Evolutionary conservation across 2,113 vertebrate species (phyloP).

Genomic region (Indicator indicator): DNA sequence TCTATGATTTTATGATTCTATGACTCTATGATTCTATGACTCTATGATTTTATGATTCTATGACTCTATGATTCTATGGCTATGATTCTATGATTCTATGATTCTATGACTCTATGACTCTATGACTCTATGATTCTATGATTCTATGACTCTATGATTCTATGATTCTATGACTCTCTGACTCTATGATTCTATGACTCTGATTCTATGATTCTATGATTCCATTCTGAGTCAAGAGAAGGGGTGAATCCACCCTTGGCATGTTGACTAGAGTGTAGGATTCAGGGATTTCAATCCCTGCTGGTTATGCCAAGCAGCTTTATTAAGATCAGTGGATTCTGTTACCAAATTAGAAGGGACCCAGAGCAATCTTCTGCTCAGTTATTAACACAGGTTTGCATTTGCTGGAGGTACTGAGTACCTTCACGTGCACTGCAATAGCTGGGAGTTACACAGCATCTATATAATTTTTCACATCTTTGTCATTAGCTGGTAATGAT

Average conservation of each 20-base stretch:
- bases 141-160: too few relatives aligned
- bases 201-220: background rate
- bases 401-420: conserved; percentile 83
- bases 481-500: conserved; percentile 99
- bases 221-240: conserved; percentile 41
- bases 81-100: too few relatives aligned
- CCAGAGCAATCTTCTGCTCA: conserved; percentile 83
- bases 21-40: too few relatives aligned
- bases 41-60: too few relatives aligned
- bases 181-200: too few relatives aligned
- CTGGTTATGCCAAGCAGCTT: conserved; percentile 85
- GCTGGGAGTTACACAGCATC: conserved; percentile 84
- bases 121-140: too few relatives aligned
- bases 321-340: conserved; percentile 87
- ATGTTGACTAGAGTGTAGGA: conserved; percentile 34
- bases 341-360: conserved; percentile 83
- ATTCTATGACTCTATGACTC: too few relatives aligned
- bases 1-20: too few relatives aligned
- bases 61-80: too few relatives aligned
- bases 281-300: conserved; percentile 80
- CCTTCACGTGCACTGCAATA: conserved; percentile 81
- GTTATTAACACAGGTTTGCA: conserved; percentile 81
- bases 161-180: too few relatives aligned
- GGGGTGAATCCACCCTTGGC: background rate
- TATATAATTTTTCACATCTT: conserved; percentile 94